Evolutionary conservation across 2,113 vertebrate species (phyloP).

Genomic region (Pithys albifrons): DNA sequence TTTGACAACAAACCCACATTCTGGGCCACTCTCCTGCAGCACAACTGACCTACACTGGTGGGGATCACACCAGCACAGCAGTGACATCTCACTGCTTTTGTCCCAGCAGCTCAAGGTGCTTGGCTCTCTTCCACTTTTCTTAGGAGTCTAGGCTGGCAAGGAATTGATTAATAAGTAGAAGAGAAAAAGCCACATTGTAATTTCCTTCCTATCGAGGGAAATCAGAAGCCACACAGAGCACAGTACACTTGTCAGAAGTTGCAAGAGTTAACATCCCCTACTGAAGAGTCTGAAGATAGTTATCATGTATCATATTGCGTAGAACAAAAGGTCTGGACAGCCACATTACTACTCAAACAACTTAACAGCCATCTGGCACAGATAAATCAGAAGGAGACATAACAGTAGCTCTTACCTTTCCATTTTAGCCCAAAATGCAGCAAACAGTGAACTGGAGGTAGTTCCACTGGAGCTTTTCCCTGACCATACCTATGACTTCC

Average conservation of each 20-base stretch:
- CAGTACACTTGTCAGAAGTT: neutral
- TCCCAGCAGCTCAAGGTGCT: neutral
- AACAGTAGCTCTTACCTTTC: neutral
- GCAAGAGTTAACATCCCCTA: neutral
- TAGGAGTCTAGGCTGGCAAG: neutral
- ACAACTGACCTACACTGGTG: neutral
- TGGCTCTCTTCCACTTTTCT: neutral
- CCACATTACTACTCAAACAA: neutral
- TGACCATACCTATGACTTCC: neutral
- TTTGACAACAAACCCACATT: neutral
- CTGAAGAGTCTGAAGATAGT: neutral
- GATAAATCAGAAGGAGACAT: neutral
- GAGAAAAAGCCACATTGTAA: neutral
- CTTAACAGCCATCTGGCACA: neutral
- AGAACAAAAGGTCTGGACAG: neutral
- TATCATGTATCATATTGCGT: neutral
- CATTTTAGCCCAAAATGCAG: neutral
- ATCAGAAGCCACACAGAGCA: neutral
- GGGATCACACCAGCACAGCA: neutral
- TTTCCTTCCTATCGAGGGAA: neutral
- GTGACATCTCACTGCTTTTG: neutral
- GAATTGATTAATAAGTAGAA: neutral
- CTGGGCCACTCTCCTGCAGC: neutral
- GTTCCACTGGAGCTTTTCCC: neutral
- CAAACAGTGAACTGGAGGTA: neutral